A percentile compares a stretch with the other conserved stretches of the same genome.
Evolutionary conservation across 1,140 invertebrate species (phyloP).

Genomic region (Drosophila sp.): DNA sequence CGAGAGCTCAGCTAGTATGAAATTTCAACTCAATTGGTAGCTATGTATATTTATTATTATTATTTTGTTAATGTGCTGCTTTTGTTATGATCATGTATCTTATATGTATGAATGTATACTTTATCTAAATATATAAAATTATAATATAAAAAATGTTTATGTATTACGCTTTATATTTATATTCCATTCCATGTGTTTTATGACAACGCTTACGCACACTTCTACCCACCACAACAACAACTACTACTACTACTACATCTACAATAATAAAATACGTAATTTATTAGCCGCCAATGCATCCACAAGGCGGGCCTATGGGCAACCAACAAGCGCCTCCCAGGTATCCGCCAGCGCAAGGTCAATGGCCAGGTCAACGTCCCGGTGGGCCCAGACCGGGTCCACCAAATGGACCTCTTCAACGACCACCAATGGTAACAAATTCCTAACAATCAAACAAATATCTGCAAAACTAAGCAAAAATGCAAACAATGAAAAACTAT

Average conservation of each 20-base stretch:
- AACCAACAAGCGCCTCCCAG: slow-evolving; percentile 85
- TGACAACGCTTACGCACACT: slow-evolving; percentile 80
- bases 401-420: slow-evolving; percentile 86
- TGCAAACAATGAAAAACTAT: slow-evolving; percentile 37
- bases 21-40: slow-evolving; percentile 22
- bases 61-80: slow-evolving; percentile 47
- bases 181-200: slow-evolving; percentile 79
- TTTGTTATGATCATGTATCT: slow-evolving; percentile 28
- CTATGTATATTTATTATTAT: slow-evolving; percentile 33
- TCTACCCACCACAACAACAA: slow-evolving; percentile 67
- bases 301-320: slow-evolving; percentile 78
- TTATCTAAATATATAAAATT: slow-evolving; percentile 21
- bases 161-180: slow-evolving; percentile 80
- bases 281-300: slow-evolving; percentile 83
- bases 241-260: slow-evolving; percentile 40
- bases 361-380: slow-evolving; percentile 86
- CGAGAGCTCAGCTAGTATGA: background rate
- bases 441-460: slow-evolving; percentile 49
- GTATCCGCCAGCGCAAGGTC: slow-evolving; percentile 82
- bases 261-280: slow-evolving; percentile 65
- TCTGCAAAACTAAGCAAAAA: slow-evolving; percentile 13
- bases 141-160: slow-evolving; percentile 70
- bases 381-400: slow-evolving; percentile 90
- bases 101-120: slow-evolving; percentile 32
- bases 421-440: slow-evolving; percentile 89